phyloP scores from a whole-genome alignment of 2,888 invertebrate species.

The Andrena haemorrhoa region DNA sequence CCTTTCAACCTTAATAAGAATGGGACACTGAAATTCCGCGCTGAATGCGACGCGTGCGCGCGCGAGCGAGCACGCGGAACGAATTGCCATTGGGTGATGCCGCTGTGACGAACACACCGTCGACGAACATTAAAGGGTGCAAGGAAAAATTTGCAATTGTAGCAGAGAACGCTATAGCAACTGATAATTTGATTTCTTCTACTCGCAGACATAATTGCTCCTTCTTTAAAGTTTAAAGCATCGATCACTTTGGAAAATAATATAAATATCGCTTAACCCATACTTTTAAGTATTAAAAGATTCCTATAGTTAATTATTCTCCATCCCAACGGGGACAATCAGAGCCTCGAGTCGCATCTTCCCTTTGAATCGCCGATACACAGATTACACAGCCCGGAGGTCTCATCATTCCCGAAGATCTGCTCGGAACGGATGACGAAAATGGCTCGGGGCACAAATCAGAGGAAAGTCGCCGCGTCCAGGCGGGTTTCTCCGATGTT shows the following conservation, averaged over 20 bases:
- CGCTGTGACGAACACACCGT: conserved; percentile 14
- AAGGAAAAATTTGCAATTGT: neutral
- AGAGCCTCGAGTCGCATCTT: no score
- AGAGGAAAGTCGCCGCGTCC: conserved; percentile 25
- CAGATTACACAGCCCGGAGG: no score
- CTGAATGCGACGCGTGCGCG: conserved; percentile 43
- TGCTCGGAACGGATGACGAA: conserved; percentile 9
- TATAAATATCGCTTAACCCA: no score
- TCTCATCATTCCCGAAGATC: conserved; percentile 5
- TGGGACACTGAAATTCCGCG: conserved; percentile 52
- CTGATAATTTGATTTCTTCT: neutral
- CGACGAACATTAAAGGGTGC: conserved; percentile 8
- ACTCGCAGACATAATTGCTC: neutral
- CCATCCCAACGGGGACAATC: no score
- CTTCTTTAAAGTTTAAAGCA: no score
- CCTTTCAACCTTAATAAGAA: conserved; percentile 64
- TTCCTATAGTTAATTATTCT: no score
- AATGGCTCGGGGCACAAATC: conserved; percentile 29
- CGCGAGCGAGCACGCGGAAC: conserved; percentile 31
- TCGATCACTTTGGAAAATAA: no score
- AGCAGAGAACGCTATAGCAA: neutral
- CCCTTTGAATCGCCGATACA: conserved; percentile 3
- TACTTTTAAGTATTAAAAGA: no score
- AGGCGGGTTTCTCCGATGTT: conserved; percentile 56
- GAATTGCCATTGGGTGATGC: conserved; percentile 52